Evolutionary conservation across 2,888 invertebrate genomes (phyloP).

Genomic region (Brachylomia viminalis): DNA sequence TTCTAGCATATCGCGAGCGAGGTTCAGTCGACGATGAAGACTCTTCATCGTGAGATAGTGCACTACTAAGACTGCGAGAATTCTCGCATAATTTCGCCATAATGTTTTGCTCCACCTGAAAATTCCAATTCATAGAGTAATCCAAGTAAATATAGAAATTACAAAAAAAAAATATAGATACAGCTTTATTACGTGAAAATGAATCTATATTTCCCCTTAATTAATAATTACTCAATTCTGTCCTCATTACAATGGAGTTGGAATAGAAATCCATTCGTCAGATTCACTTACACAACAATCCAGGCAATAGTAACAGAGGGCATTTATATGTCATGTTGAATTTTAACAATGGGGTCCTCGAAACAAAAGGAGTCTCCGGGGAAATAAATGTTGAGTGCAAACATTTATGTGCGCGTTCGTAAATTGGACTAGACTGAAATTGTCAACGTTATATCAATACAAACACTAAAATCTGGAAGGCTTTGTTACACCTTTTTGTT

Average conservation of each 20-base stretch:
- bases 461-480: slow-evolving; percentile 28
- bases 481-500: slow-evolving; percentile 14
- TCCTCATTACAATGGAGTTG: slow-evolving; percentile 6
- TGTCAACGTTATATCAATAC: slow-evolving; percentile 40
- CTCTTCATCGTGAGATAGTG: slow-evolving; percentile 85
- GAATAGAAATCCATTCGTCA: slow-evolving; percentile 15
- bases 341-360: slow-evolving; percentile 45
- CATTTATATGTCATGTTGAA: slow-evolving; percentile 23
- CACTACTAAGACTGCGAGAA: slow-evolving; percentile 83
- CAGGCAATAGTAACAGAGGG: slow-evolving; percentile 12
- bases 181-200: background rate
- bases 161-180: background rate
- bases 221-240: background rate
- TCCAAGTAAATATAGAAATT: no score
- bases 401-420: slow-evolving; percentile 29
- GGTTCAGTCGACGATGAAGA: slow-evolving; percentile 83
- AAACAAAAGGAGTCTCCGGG: slow-evolving; percentile 38
- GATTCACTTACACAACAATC: slow-evolving; percentile 6
- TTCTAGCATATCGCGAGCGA: slow-evolving; percentile 79
- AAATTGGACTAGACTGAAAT: slow-evolving; percentile 26
- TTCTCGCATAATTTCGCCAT: slow-evolving; percentile 83
- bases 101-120: slow-evolving; percentile 81
- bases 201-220: background rate
- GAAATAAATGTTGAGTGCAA: slow-evolving; percentile 48
- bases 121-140: background rate